Evolutionary conservation across 2,113 vertebrate genomes (phyloP), one percentile per base, ranked within the genome.

Genomic region (Catharus fuscescens): DNA sequence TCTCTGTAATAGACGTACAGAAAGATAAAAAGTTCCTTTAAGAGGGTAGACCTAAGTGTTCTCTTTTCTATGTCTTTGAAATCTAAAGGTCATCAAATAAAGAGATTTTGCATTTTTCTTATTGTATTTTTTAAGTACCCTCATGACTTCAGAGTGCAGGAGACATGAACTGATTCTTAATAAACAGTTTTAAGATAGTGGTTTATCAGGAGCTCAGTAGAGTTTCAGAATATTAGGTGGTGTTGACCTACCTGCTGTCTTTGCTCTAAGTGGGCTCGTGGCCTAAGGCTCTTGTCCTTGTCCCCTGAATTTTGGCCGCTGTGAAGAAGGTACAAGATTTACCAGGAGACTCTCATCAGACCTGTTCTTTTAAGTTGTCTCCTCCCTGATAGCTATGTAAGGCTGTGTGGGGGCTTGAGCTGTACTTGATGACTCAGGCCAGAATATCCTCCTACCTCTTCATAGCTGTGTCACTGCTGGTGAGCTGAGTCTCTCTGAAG

Each of bases 361-460:
- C 57, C 23, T 90, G 1, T 65, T 82, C 48, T 47, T 84, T 1
- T 5, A 64, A 48, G 9, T 77, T 53, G 6, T 69, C 40, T 77
- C 34, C 56, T 80, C 28, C 34, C 25, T 65, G 45, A n/a, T 60
- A 89, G 31, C 73, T 85, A 2, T 34, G 56, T 80, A 59, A 81
- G 40, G 29, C 69, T 95, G 34, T 0, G 15, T 71, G 69, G 74
- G 53, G 81, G 19, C 66, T 53, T 85, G 57, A 88, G 90, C 70
- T 72, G 78, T 76, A 7, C 76, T 81, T 91, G 90, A 64, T 90
- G 85, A 88, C 65, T 96, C 81, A 67, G 65, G 73, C 65, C 79
- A 61, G 82, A 92, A 85, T 82, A 65, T 82, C 45, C 62, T 90
- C 70, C 74, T 64, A 14, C 81, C 65, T 94, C 40, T 65, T 87